These are phyloP conservation scores for Maniola jurtina DNA, from an alignment of 1,140 invertebrate genomes.

Conservation along the genomic window DNA sequence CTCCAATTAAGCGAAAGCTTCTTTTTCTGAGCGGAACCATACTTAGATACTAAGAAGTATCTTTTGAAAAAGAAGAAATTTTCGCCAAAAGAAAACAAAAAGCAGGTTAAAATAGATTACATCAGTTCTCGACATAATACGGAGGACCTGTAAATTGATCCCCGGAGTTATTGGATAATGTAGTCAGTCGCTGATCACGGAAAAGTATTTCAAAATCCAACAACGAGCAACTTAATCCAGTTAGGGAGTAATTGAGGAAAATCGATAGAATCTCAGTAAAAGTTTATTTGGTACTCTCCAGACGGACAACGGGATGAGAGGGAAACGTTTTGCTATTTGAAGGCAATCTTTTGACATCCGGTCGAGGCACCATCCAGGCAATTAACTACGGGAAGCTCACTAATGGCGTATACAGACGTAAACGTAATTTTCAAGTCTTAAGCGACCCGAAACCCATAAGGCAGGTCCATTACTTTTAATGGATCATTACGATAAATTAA, in stretches of 20 bases:
- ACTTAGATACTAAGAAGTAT: too few relatives aligned
- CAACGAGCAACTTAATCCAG: conserved; percentile 1
- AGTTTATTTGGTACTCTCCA: conserved; percentile 28
- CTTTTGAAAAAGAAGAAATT: neutral
- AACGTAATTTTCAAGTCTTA: conserved; percentile 48
- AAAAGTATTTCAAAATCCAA: neutral
- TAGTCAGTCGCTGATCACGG: neutral
- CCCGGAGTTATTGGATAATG: neutral
- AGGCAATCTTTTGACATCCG: conserved; percentile 72
- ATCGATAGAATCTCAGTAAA: conserved; percentile 30
- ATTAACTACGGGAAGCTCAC: conserved; percentile 63
- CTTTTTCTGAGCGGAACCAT: too few relatives aligned
- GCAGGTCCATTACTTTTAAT: conserved; percentile 37
- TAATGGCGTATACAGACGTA: conserved; percentile 60
- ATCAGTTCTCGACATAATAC: neutral
- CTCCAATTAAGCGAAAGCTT: too few relatives aligned
- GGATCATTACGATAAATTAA: conserved; percentile 32
- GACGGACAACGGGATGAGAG: conserved; percentile 35
- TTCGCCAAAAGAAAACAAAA: neutral
- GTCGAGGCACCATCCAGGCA: conserved; percentile 57
- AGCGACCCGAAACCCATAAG: conserved; percentile 28
- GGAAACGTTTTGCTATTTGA: conserved; percentile 55
- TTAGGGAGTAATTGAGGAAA: conserved; percentile 24
- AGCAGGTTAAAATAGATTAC: neutral
- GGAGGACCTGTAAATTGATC: neutral